phyloP scores from a whole-genome alignment of 2,797 vertebrate genomes.

The Falco novaeseelandiae region DNA sequence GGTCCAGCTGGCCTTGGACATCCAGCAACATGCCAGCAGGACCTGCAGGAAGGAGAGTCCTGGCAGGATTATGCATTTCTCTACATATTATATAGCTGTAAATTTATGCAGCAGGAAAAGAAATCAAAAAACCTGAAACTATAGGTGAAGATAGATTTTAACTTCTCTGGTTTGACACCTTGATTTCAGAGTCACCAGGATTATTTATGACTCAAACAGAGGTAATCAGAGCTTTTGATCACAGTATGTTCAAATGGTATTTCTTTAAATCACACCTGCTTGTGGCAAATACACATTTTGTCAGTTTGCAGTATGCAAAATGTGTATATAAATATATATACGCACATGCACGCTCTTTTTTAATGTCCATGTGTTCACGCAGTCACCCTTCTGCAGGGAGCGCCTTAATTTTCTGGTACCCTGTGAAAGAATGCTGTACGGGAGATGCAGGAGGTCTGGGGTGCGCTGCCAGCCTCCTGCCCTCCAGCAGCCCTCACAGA shows the following conservation, averaged over 20 bases:
- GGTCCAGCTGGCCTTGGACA: not conserved
- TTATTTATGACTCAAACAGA: not conserved
- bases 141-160: not conserved
- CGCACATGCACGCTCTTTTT: too few relatives aligned
- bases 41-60: not conserved
- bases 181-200: not conserved
- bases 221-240: not conserved
- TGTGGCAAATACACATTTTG: not conserved
- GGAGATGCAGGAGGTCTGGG: not conserved
- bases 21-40: not conserved
- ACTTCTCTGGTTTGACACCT: not conserved
- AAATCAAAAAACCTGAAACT: not conserved
- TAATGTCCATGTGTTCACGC: too few relatives aligned
- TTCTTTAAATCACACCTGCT: not conserved
- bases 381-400: not conserved
- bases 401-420: not conserved
- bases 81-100: not conserved
- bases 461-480: not conserved
- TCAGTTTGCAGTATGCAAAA: not conserved
- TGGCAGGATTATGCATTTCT: not conserved
- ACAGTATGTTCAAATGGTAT: not conserved
- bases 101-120: not conserved
- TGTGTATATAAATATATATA: not conserved
- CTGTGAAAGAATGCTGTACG: fast-evolving
- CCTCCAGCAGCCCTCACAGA: not conserved